phyloP scores from a whole-genome alignment of 2,888 invertebrate genomes.

The Smittia aterrima region DNA sequence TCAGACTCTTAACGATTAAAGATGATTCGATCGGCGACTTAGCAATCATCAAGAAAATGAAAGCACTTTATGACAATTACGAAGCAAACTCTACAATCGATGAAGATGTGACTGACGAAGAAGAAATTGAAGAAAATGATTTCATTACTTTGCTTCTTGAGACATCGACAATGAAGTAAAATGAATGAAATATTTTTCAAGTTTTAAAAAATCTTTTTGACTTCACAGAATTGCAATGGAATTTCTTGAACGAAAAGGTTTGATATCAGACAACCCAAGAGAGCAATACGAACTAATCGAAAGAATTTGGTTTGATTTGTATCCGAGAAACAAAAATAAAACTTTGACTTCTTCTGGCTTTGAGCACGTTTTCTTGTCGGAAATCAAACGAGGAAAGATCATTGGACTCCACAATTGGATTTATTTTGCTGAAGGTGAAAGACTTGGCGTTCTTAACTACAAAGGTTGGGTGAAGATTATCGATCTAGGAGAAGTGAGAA shows the following conservation, averaged over 20 bases:
- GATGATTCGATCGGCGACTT: neutral
- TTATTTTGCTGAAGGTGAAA: constrained; percentile 76
- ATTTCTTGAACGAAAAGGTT: constrained; percentile 60
- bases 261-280: constrained; percentile 62
- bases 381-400: constrained; percentile 74
- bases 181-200: neutral
- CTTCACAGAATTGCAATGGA: constrained; percentile 56
- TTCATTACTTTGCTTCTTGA: constrained; percentile 75
- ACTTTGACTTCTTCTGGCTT: constrained; percentile 85
- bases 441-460: constrained; percentile 68
- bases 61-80: constrained; percentile 81
- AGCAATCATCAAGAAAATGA: constrained; percentile 68
- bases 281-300: constrained; percentile 70
- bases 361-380: constrained; percentile 89
- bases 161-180: constrained; percentile 67
- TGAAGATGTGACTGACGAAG: constrained; percentile 73
- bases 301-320: constrained; percentile 77
- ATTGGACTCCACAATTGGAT: constrained; percentile 91
- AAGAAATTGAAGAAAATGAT: constrained; percentile 73
- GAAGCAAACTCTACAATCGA: constrained; percentile 67
- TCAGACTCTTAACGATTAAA: neutral
- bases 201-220: neutral
- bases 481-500: constrained; percentile 67
- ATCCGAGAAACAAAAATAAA: constrained; percentile 73
- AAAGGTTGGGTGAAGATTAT: constrained; percentile 73